Evolutionary conservation across 2,797 vertebrate species (phyloP), one percentile per base, ranked within the genome.

Genomic region (Eospalax fontanierii): DNA sequence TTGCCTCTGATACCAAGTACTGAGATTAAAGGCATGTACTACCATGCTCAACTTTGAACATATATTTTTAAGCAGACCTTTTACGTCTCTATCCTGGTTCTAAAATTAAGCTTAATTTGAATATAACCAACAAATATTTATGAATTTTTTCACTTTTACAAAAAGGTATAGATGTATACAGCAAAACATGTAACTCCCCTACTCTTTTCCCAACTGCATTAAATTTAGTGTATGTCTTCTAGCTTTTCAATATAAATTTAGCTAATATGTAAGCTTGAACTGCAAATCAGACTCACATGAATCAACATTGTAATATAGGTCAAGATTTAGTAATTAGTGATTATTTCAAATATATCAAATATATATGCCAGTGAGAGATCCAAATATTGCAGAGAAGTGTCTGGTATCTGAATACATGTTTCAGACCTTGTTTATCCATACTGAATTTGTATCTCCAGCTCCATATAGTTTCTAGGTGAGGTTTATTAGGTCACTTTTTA

Each of bases 81-180:
- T 79, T 81, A 78, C 19, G 59, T 82, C 19, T 81, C 4, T 38
- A 66, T 26, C 30, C n/a, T 87, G 4, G n/a, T 83, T 19, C 65
- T 75, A 8, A 89, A 57, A 79, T 74, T 50, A 94, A 85, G 7
- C 43, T 92, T 93, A 87, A 54, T 92, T 89, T 94, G 57, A 95
- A 88, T n/a, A 84, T 86, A 70, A 4, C 8, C 22, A 70, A 4
- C 84, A 89, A 83, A 35, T 75, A 46, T 50, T 76, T 82, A 30
- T 40, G 59, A 74, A 59, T 10, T 66, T 61, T 68, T 95, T 91
- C 66, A 86, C 91, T 85, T 89, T 54, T 38, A 93, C 71, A 89
- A 91, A 86, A 95, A 82, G 65, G 68, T 66, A 75, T 79, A 80
- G 87, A 16, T 78, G 57, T 14, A 79, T 10, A 85, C 16, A 75